These are phyloP conservation scores for Cladorhizidae sp. DNA, from an alignment of 37 sponge, comb jelly and placozoan species.

Conservation along the genomic window DNA sequence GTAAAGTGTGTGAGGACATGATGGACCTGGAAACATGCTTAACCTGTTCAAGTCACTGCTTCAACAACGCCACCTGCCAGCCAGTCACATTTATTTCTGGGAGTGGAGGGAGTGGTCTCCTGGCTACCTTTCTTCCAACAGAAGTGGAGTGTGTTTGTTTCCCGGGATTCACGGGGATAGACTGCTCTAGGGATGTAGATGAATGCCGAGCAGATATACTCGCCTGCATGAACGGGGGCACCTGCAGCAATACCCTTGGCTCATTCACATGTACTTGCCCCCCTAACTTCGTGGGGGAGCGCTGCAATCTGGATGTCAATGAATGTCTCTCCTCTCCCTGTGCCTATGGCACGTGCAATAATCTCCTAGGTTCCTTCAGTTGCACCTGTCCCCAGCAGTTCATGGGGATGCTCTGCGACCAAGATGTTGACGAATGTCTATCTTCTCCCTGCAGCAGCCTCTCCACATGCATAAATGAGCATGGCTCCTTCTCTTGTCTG, in stretches of 20 bases:
- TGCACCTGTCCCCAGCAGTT: constrained; percentile 54
- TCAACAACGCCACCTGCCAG: constrained; percentile 52
- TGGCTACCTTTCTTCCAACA: background rate
- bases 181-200: constrained; percentile 48
- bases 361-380: background rate
- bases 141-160: constrained; percentile 62
- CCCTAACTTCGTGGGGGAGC: constrained; percentile 56
- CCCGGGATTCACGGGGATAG: constrained; percentile 48
- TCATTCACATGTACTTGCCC: constrained; percentile 61
- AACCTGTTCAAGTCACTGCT: constrained; percentile 46
- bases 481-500: constrained; percentile 9
- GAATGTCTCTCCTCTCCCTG: constrained; percentile 53
- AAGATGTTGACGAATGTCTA: constrained; percentile 67
- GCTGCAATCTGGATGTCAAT: constrained; percentile 39
- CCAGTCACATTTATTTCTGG: background rate
- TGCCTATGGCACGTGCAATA: constrained; percentile 23
- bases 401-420: constrained; percentile 50
- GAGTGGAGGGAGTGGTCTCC: background rate
- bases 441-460: constrained; percentile 37
- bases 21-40: constrained; percentile 55
- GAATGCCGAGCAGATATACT: constrained; percentile 43
- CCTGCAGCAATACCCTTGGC: constrained; percentile 6
- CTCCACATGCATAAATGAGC: constrained; percentile 43
- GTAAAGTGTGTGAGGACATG: constrained; percentile 44
- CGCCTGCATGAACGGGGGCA: constrained; percentile 65